Conservation (phyloP, 1,140 invertebrate species). For the Listronotus bonariensis region DNA sequence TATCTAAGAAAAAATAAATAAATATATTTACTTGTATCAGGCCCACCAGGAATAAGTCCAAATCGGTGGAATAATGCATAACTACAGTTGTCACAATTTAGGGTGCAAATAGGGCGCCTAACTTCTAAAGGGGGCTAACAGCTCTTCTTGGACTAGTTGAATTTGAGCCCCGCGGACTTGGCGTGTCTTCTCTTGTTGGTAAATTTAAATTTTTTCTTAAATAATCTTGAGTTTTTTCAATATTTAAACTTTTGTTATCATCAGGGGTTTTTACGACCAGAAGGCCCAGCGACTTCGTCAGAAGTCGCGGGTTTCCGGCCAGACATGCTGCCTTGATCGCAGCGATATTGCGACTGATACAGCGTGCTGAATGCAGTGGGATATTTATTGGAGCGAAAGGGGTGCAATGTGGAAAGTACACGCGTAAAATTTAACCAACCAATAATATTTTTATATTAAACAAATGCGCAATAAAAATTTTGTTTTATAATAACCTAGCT, state of each 20-base stretch:
- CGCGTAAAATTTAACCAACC: slow-evolving; percentile 9
- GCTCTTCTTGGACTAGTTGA: slow-evolving; percentile 66
- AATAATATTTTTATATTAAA: no score
- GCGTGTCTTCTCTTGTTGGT: slow-evolving; percentile 1
- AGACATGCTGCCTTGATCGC: slow-evolving; percentile 5
- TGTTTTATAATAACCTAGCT: no score
- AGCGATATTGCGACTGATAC: slow-evolving; percentile 19
- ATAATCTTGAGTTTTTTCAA: slow-evolving; percentile 7
- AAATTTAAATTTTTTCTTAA: slow-evolving; percentile 18
- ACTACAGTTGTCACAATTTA: slow-evolving; percentile 72
- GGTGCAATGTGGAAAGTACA: slow-evolving; percentile 7
- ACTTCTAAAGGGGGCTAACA: slow-evolving; percentile 71
- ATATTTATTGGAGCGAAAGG: slow-evolving; percentile 9
- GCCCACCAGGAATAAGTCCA: slow-evolving; percentile 14
- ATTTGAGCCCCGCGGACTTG: slow-evolving; percentile 16
- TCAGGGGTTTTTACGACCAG: slow-evolving; percentile 8
- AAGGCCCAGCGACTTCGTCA: slow-evolving; percentile 9
- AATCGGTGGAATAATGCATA: slow-evolving; percentile 16
- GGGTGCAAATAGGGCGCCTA: slow-evolving; percentile 70
- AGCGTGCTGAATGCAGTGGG: slow-evolving; percentile 5
- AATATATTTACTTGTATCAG: slow-evolving; percentile 32
- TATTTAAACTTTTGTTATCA: neutral
- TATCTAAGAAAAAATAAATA: neutral
- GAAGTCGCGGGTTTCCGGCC: slow-evolving; percentile 11
- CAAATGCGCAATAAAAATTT: no score